phyloP scores from a whole-genome alignment of 2,113 vertebrate genomes.

The Mohoua ochrocephala region DNA sequence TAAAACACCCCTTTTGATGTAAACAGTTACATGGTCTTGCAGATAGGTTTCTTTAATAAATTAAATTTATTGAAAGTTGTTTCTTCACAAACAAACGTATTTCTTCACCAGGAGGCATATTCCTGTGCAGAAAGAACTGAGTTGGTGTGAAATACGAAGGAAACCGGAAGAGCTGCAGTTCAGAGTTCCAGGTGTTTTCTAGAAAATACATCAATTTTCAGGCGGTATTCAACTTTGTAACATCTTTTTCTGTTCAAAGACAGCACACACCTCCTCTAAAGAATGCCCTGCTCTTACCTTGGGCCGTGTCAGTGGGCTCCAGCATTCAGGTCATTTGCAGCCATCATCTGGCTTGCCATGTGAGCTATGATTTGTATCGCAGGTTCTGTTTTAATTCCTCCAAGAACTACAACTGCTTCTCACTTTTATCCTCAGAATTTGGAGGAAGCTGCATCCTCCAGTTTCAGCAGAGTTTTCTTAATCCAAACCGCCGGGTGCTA shows the following conservation, averaged over 20 bases:
- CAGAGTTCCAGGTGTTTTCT: neutral
- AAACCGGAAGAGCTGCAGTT: neutral
- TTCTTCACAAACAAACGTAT: neutral
- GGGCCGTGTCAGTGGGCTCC: neutral
- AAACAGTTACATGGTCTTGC: neutral
- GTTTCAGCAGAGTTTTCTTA: neutral
- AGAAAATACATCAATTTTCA: neutral
- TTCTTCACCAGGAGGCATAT: neutral
- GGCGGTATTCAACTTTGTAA: neutral
- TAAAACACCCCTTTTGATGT: neutral
- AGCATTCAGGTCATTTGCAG: neutral
- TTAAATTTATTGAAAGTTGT: neutral
- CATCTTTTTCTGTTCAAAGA: neutral
- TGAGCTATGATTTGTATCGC: neutral
- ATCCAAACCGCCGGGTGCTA: rapidly evolving
- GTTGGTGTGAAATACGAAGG: neutral
- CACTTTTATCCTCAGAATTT: neutral
- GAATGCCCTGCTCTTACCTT: neutral
- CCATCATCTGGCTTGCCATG: neutral
- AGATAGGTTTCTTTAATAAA: neutral
- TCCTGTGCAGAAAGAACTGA: neutral
- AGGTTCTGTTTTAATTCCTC: neutral
- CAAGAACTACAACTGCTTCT: neutral
- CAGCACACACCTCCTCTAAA: neutral
- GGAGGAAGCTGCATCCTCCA: neutral